Base-by-base conservation (phyloP, 1,140 invertebrate species). In the Adoxophyes honmai region DNA sequence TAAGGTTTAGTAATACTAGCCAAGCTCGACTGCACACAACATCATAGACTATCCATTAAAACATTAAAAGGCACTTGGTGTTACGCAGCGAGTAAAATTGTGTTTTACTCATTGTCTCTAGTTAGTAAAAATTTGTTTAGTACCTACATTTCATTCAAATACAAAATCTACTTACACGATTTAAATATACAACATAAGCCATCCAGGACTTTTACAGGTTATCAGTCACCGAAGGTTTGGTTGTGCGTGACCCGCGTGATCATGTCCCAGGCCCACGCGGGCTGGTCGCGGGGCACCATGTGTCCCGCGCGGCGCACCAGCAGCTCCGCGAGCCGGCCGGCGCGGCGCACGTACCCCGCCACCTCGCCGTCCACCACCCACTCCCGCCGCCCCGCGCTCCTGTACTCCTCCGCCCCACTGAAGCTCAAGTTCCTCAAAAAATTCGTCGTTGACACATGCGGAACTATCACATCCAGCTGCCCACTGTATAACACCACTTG, bases 391-490 rank as follows among this genome's bases (percentile, higher is more conserved):
- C 81, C 53, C 0, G 93, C 91, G 13, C 72, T 86, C 59, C 89
- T 90, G 68, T 94, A 96, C 6, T 89, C 81, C 0, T 91, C 82
- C 0, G 91, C 81, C 0, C 90, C 91, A 0, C 79, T 69, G 91
- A 94, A 96, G 21, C 92, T 77, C 0, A 96, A 67, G 0, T 90
- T 69, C 5, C 77, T 73, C 4, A 96, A 69, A 73, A 92, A 95
- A 59, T 92, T 92, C 57, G 92, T 91, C 0, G 94, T 94, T 21
- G 93, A 66, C 0, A 94, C 91, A 73, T 94, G 94, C 3, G 94
- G 92, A 1, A 95, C 92, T 64, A 95, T 94, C 11, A 96, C 92
- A 74, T 96, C 95, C 35, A 96, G 72, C 69, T 96, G 94, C 0
- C 95, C 95, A 68, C 92, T 95, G 71, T 95, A 96, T 56, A 94